Evolutionary conservation across 2,113 vertebrate genomes (phyloP), one percentile per base, ranked within the genome.

Genomic region (Oreocharis arfaki): DNA sequence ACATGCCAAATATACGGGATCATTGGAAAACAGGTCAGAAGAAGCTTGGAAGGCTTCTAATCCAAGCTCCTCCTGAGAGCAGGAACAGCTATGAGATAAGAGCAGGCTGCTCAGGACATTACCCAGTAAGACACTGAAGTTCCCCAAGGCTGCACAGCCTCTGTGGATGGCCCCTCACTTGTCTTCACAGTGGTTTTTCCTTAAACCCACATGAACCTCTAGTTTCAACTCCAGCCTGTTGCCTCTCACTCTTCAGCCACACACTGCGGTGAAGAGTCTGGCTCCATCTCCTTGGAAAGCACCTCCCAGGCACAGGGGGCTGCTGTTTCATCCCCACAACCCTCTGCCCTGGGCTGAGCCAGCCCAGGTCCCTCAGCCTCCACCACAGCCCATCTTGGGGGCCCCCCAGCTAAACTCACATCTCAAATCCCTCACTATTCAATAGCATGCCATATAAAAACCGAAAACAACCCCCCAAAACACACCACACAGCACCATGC

Each of bases 1-100:
- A 44, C 0, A 2, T 44, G 23, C 5, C 17, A 88, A 68, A 61
- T n/a, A 68, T 0, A 52, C 1, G 2, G 17, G 28, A 65, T 9
- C 32, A 37, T 0, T 44, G 23, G 39, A 75, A 89, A 89, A 84
- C 0, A 12, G 44, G 44, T 78, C 52, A 70, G 26, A 57, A 89
- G 64, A 57, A 84, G 52, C 14, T 4, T 57, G 47, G 33, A 90
- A 68, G 20, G 30, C 21, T 71, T 90, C 35, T 79, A 70, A 52
- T 42, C 10, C 39, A 71, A 6, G 9, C 24, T 59, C 42, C 44
- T 47, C 21, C 37, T 65, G 42, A 63, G 35, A 57, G 32, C 17
- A 70, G 52, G 47, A 91, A 37, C 15, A 74, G 22, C 20, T 39
- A 1, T 18, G 20, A 56, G 33, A 61, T 27, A n/a, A 92, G 47